These are phyloP conservation scores for Poeciliopsis turrubarensis DNA, from an alignment of 2,113 vertebrate genomes.

Conservation along the genomic window DNA sequence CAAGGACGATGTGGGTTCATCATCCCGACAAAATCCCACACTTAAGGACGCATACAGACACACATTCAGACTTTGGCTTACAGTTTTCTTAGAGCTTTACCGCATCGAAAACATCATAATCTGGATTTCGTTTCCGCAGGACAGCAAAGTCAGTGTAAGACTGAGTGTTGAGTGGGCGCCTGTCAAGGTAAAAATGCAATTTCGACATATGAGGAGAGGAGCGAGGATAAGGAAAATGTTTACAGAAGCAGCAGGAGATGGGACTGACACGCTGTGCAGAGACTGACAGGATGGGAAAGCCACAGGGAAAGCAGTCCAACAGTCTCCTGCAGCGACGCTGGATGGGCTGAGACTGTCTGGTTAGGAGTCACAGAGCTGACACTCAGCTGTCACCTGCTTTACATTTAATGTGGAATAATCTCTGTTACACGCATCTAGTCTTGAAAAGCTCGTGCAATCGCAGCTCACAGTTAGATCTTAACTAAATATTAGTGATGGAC, in stretches of 20 bases:
- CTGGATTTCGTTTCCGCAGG: conserved; percentile 29
- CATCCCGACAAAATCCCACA: conserved; percentile 3
- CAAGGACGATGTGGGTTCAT: neutral
- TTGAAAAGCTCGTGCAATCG: too few relatives aligned
- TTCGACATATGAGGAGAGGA: conserved; percentile 23
- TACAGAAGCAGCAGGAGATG: conserved; percentile 35
- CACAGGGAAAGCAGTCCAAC: conserved; percentile 28
- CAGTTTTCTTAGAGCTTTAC: neutral
- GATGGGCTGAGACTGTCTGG: neutral
- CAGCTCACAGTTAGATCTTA: neutral
- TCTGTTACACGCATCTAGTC: neutral
- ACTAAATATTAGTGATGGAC: neutral
- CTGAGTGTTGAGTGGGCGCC: conserved; percentile 32
- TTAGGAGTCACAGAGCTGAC: conserved; percentile 13
- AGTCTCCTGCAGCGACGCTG: neutral
- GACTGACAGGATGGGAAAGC: conserved; percentile 40
- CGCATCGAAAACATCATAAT: conserved; percentile 14
- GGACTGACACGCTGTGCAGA: conserved; percentile 36
- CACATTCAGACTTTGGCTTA: neutral
- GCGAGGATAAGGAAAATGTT: conserved; percentile 33
- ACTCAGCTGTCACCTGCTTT: neutral
- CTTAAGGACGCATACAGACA: neutral
- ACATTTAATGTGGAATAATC: neutral
- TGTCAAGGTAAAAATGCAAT: conserved; percentile 34
- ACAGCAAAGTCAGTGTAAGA: conserved; percentile 17